Evolutionary conservation across 2,888 invertebrate genomes (phyloP).

Genomic region (Amiota minor): DNA sequence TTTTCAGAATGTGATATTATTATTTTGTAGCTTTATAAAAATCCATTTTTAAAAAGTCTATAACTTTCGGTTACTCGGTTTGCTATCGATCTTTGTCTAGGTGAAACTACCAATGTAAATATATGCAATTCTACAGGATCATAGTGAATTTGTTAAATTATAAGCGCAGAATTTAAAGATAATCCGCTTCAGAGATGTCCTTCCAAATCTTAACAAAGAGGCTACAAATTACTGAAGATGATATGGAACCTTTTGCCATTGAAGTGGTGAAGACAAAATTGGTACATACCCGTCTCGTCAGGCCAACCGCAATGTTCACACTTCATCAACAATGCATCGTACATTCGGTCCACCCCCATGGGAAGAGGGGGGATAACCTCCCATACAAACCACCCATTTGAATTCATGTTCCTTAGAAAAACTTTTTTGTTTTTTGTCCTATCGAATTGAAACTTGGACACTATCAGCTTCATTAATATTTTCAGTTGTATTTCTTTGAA

Average conservation of each 20-base stretch:
- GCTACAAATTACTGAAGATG: constrained; percentile 87
- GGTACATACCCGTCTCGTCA: constrained; percentile 94
- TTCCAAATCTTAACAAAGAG: constrained; percentile 92
- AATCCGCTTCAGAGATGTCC: constrained; percentile 96
- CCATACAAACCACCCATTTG: no score
- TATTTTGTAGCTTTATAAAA: no score
- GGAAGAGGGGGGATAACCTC: no score
- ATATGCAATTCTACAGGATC: constrained; percentile 92
- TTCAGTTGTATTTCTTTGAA: no score
- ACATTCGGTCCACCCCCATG: constrained; percentile 95
- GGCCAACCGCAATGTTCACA: constrained; percentile 85
- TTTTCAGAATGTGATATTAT: no score
- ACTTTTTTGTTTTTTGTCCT: no score
- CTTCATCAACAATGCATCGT: constrained; percentile 95
- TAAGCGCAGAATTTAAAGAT: constrained; percentile 94
- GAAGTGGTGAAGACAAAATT: constrained; percentile 94
- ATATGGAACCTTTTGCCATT: constrained; percentile 97
- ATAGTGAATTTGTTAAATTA: constrained; percentile 90
- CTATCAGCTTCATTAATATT: no score
- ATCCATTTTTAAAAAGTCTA: no score
- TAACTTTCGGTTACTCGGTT: no score
- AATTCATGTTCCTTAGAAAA: no score
- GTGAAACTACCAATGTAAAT: constrained; percentile 87
- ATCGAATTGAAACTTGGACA: no score
- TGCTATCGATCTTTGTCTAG: constrained; percentile 94